Percentiles rank a stretch among this genome's conserved stretches.
Evolutionary conservation across 2,113 vertebrate species (phyloP).

Genomic region (Sciurus niger): DNA sequence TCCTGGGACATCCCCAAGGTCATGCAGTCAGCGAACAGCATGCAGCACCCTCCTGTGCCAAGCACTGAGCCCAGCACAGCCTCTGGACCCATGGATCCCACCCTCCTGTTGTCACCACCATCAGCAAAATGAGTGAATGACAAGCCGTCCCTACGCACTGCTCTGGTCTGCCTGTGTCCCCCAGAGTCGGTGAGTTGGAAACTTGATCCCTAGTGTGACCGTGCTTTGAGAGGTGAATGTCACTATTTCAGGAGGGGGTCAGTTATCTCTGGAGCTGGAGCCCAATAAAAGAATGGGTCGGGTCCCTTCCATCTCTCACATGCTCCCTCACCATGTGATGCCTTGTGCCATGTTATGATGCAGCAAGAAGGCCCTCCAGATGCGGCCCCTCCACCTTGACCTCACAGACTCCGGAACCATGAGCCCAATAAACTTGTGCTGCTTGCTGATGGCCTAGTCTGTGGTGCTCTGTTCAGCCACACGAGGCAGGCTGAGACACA

Average conservation of each 20-base stretch:
- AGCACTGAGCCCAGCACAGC: neutral
- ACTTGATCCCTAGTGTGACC: neutral
- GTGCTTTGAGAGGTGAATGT: neutral
- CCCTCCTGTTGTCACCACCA: fast-evolving
- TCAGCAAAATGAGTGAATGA: neutral
- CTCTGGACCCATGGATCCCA: neutral
- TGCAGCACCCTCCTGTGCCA: neutral
- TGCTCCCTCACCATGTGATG: neutral
- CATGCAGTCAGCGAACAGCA: neutral
- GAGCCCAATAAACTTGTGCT: neutral
- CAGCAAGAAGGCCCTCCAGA: neutral
- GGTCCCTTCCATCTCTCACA: neutral
- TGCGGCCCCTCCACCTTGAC: neutral
- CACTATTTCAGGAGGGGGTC: neutral
- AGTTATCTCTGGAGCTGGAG: neutral
- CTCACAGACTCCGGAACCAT: neutral
- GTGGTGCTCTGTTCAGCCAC: neutral
- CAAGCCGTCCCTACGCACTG: neutral
- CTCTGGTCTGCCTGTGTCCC: too few relatives aligned
- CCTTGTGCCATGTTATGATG: too few relatives aligned
- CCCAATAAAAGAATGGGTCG: neutral
- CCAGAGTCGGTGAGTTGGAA: neutral
- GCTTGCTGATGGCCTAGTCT: neutral
- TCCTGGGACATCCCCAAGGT: neutral
- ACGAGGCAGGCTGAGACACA: neutral